Evolutionary conservation across 2,797 vertebrate genomes (phyloP).

Genomic region (Antennarius maculatus): DNA sequence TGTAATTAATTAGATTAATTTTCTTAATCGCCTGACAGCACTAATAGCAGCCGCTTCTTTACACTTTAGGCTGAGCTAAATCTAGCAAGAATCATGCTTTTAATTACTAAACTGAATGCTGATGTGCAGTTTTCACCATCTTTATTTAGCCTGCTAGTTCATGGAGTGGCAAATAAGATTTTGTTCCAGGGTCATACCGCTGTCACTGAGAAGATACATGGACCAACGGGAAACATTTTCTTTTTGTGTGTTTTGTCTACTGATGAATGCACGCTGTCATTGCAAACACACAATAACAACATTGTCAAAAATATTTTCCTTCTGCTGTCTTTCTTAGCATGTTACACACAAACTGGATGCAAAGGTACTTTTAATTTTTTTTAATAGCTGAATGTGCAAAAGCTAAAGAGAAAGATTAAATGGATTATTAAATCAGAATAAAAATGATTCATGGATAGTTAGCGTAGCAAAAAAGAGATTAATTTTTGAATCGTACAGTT

Average conservation of each 20-base stretch:
- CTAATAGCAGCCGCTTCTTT: too few relatives aligned
- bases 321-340: too few relatives aligned
- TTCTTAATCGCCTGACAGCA: too few relatives aligned
- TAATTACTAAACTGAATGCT: too few relatives aligned
- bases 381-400: not conserved
- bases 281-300: constrained; percentile 50
- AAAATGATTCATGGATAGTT: constrained; percentile 9
- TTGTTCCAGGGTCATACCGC: not conserved
- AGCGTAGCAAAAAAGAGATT: constrained; percentile 13
- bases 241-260: not conserved
- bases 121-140: too few relatives aligned
- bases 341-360: too few relatives aligned
- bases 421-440: not conserved
- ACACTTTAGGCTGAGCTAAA: too few relatives aligned
- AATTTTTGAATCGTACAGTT: constrained; percentile 11
- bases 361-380: too few relatives aligned
- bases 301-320: constrained; percentile 23
- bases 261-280: not conserved
- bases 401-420: constrained; percentile 48
- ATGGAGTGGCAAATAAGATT: too few relatives aligned
- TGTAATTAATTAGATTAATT: too few relatives aligned
- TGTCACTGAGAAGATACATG: not conserved
- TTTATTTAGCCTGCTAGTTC: too few relatives aligned
- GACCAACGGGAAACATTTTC: not conserved
- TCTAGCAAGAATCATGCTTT: too few relatives aligned